Evolutionary conservation across 2,888 invertebrate species (phyloP).

Genomic region (Bhutanitis thaidina): DNA sequence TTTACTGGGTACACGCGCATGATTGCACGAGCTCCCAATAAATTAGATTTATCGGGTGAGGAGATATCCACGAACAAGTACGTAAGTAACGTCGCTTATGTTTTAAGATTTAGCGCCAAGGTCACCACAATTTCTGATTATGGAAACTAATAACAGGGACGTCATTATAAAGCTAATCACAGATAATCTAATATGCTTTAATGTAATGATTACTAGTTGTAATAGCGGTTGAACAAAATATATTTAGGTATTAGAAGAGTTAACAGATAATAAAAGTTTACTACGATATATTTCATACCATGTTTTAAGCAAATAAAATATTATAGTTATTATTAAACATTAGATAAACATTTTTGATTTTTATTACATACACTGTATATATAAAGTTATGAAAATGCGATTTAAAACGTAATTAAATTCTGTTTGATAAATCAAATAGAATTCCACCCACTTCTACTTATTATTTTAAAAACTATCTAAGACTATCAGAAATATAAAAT

Average conservation of each 20-base stretch:
- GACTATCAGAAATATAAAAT: not conserved
- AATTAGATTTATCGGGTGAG: conserved; percentile 63
- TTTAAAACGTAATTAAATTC: too few relatives aligned
- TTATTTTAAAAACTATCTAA: too few relatives aligned
- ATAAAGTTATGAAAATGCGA: too few relatives aligned
- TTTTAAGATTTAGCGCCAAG: conserved; percentile 19
- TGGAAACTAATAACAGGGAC: conserved; percentile 15
- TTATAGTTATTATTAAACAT: too few relatives aligned
- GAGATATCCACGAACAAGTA: conserved; percentile 33
- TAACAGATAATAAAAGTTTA: too few relatives aligned
- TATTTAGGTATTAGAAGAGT: not conserved
- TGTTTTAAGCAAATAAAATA: too few relatives aligned
- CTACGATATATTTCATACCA: too few relatives aligned
- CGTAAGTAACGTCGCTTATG: conserved; percentile 27
- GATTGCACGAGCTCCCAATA: conserved; percentile 76
- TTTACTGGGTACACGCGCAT: conserved; percentile 74
- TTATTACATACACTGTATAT: too few relatives aligned
- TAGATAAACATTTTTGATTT: too few relatives aligned
- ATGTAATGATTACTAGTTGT: conserved; percentile 11
- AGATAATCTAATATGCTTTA: conserved; percentile 16
- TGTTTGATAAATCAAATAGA: too few relatives aligned
- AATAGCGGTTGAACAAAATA: conserved; percentile 5
- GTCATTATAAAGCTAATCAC: conserved; percentile 9
- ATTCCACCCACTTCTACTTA: too few relatives aligned
- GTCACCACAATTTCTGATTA: conserved; percentile 15